Conservation (phyloP, 2,888 invertebrate genomes). For the Busseola fusca region DNA sequence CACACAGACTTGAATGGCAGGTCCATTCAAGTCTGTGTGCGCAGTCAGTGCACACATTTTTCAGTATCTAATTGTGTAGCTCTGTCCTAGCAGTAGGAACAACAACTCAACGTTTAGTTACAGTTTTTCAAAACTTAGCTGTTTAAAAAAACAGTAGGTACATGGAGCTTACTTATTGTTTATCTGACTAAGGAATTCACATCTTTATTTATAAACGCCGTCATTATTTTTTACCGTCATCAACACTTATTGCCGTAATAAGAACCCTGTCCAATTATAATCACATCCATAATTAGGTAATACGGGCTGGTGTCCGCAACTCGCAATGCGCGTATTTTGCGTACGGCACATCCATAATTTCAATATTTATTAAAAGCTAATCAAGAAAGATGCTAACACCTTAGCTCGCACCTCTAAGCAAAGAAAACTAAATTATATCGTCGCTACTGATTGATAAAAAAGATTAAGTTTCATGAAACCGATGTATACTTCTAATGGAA, state of each 20-base stretch:
- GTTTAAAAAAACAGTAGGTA: too few species aligned
- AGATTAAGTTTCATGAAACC: constrained; percentile 61
- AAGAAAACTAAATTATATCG: constrained; percentile 52
- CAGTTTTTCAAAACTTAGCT: background rate
- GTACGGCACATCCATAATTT: background rate
- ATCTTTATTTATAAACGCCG: background rate
- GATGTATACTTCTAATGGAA: constrained; percentile 50
- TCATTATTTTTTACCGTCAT: background rate
- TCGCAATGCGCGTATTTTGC: too few species aligned
- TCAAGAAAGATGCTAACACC: constrained; percentile 5
- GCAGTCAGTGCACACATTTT: background rate
- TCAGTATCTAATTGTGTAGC: too few species aligned
- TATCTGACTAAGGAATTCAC: background rate
- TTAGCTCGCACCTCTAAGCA: constrained; percentile 25
- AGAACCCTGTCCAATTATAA: too few species aligned
- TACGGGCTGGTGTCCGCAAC: too few species aligned
- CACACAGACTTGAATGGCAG: background rate
- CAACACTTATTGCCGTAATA: too few species aligned
- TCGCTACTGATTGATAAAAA: constrained; percentile 56
- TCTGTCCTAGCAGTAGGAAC: too few species aligned
- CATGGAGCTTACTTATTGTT: background rate
- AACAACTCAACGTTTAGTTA: background rate
- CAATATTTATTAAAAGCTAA: background rate
- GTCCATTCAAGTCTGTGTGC: too few species aligned
- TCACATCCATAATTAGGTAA: background rate